Evolutionary conservation across 2,888 invertebrate species (phyloP).

Genomic region (Ornithoptera priamus): DNA sequence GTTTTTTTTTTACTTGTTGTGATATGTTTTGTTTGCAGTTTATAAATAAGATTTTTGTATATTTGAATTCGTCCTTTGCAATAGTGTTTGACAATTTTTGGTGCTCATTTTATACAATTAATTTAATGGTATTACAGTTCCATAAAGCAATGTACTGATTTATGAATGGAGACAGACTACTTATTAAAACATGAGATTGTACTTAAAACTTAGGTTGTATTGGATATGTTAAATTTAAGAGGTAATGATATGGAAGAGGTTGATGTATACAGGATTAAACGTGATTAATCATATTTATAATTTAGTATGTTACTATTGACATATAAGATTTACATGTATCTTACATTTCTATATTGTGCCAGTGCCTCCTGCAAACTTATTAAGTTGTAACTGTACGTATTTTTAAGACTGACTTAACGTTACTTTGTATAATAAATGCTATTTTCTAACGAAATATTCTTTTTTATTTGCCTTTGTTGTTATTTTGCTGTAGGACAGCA

Average conservation of each 20-base stretch:
- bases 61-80: constrained; percentile 12
- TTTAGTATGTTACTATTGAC: constrained; percentile 39
- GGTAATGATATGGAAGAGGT: constrained; percentile 37
- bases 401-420: constrained; percentile 76
- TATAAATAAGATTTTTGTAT: constrained; percentile 26
- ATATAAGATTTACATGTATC: constrained; percentile 35
- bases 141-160: constrained; percentile 24
- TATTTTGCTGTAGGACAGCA: no score
- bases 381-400: constrained; percentile 61
- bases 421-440: constrained; percentile 43
- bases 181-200: constrained; percentile 18
- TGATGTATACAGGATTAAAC: constrained; percentile 48
- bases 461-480: constrained; percentile 1
- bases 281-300: constrained; percentile 33
- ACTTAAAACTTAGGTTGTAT: constrained; percentile 25
- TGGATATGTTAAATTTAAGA: constrained; percentile 22
- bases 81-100: constrained; percentile 32
- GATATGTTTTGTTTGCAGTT: constrained; percentile 38
- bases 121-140: constrained; percentile 30
- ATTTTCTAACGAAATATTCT: constrained; percentile 20
- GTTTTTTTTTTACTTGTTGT: constrained; percentile 33
- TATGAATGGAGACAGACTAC: constrained; percentile 17
- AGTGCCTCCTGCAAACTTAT: constrained; percentile 68
- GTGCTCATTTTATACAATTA: constrained; percentile 34
- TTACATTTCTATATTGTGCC: constrained; percentile 57